A percentile compares a stretch with the other conserved stretches of the same genome.
Evolutionary conservation across 2,113 vertebrate genomes (phyloP).

Genomic region (Tichodroma muraria): DNA sequence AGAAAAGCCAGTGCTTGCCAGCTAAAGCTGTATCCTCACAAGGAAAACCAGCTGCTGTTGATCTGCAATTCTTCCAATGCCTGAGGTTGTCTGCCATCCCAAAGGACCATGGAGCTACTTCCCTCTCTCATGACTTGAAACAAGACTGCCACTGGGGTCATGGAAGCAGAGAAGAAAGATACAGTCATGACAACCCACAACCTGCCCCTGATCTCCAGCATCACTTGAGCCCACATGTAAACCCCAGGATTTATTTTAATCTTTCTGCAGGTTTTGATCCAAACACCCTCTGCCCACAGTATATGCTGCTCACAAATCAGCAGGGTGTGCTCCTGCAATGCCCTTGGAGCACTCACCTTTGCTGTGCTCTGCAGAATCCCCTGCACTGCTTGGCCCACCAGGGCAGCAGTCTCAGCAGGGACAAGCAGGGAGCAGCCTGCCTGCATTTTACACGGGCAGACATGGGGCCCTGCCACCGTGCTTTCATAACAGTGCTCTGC

Average conservation of each 20-base stretch:
- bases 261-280: background rate
- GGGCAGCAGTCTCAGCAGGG: background rate
- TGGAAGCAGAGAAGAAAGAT: background rate
- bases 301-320: background rate
- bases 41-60: background rate
- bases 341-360: rapidly evolving
- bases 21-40: background rate
- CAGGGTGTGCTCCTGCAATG: background rate
- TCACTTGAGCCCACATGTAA: background rate
- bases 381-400: rapidly evolving
- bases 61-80: background rate
- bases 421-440: background rate
- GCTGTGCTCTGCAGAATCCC: background rate
- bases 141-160: rapidly evolving
- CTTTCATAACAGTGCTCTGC: background rate
- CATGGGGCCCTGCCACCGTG: background rate
- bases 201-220: background rate
- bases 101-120: background rate
- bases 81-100: background rate
- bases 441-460: background rate
- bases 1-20: background rate
- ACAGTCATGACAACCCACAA: background rate
- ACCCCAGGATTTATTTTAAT: background rate
- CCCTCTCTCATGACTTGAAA: background rate
- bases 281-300: background rate